A percentile compares a stretch with the other conserved stretches of the same genome.
phyloP scores from a whole-genome alignment of 1,140 invertebrate genomes.

The Hesperophylax magnus region DNA sequence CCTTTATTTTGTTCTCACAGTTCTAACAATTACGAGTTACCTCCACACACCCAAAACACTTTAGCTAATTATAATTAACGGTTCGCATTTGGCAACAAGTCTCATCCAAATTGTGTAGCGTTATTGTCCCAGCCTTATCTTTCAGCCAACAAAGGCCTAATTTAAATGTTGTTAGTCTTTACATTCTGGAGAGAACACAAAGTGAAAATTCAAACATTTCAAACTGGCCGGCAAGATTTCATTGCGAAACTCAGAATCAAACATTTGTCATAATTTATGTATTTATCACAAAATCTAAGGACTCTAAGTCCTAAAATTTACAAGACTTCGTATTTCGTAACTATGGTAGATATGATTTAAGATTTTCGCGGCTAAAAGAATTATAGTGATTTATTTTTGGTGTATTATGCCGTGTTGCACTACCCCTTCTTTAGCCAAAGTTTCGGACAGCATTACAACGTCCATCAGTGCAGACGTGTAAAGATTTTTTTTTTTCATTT shows the following conservation, averaged over 20 bases:
- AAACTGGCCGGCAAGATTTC: neutral
- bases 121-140: constrained; percentile 2
- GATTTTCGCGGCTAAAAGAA: no score
- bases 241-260: neutral
- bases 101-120: neutral
- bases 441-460: no score
- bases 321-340: neutral
- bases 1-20: neutral
- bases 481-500: no score
- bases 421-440: no score
- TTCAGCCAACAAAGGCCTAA: neutral
- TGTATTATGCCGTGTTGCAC: no score
- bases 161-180: constrained; percentile 19
- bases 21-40: neutral
- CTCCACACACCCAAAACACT: constrained; percentile 38
- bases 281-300: neutral
- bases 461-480: no score
- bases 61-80: constrained; percentile 53
- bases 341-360: neutral
- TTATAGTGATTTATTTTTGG: no score
- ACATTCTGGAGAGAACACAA: neutral
- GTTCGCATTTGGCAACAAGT: constrained; percentile 48
- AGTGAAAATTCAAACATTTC: neutral
- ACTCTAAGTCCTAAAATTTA: neutral
- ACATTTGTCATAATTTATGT: neutral